phyloP scores from a whole-genome alignment of 2,888 invertebrate species.

The Hypselothyrea guttata region DNA sequence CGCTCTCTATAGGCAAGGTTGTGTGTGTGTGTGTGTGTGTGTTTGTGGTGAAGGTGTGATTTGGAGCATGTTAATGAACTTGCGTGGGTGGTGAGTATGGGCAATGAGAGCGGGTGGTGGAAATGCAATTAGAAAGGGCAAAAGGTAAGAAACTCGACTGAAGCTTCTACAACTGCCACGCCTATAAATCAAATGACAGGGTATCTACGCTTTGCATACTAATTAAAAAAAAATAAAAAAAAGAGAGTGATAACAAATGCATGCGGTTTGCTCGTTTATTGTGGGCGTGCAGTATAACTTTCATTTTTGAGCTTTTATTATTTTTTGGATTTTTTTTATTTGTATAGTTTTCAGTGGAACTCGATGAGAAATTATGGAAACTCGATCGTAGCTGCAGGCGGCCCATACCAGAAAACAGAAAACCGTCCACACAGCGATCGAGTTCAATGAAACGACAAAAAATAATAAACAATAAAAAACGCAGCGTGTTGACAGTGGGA shows the following conservation, averaged over 20 bases:
- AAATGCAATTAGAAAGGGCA: not conserved
- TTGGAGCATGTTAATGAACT: slow-evolving; percentile 52
- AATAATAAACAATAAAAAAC: slow-evolving; percentile 7
- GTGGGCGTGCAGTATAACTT: slow-evolving; percentile 45
- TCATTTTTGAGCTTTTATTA: slow-evolving; percentile 43
- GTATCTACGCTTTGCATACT: no score
- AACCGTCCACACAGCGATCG: slow-evolving; percentile 23
- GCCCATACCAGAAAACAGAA: slow-evolving; percentile 43
- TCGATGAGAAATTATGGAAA: slow-evolving; percentile 45
- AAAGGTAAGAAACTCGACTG: slow-evolving; percentile 7
- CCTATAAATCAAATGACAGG: slow-evolving; percentile 1
- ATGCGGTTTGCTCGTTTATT: slow-evolving; percentile 24
- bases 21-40: slow-evolving; percentile 10
- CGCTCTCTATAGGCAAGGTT: slow-evolving; percentile 24
- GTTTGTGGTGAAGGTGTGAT: slow-evolving; percentile 33
- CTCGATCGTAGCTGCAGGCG: slow-evolving; percentile 61
- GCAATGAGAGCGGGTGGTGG: slow-evolving; percentile 16
- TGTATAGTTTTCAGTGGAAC: slow-evolving; percentile 20
- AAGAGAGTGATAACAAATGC: slow-evolving; percentile 38
- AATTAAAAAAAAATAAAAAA: slow-evolving; percentile 13
- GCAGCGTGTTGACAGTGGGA: slow-evolving; percentile 10
- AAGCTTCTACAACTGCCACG: slow-evolving; percentile 39
- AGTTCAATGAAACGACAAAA: slow-evolving; percentile 58
- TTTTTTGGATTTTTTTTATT: slow-evolving; percentile 46
- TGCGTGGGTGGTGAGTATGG: slow-evolving; percentile 9